These are phyloP conservation scores for Trisateles emortualis DNA, from an alignment of 2,888 invertebrate genomes.

Conservation along the genomic window DNA sequence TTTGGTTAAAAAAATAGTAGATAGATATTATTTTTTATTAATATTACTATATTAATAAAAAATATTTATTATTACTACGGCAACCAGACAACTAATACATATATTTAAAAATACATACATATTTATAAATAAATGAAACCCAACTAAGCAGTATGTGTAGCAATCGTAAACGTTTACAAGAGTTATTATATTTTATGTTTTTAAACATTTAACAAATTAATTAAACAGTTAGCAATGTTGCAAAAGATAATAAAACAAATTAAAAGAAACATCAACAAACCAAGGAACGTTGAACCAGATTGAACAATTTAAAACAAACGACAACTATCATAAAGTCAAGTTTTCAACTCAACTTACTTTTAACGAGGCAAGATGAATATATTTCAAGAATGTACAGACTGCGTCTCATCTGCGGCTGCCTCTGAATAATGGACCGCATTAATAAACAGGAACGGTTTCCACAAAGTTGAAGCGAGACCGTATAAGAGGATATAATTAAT, in stretches of 20 bases:
- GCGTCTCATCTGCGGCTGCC: constrained; percentile 79
- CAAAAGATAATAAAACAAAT: background rate
- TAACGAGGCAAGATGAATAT: constrained; percentile 73
- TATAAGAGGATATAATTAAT: constrained; percentile 78
- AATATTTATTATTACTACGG: too few relatives aligned
- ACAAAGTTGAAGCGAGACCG: constrained; percentile 67
- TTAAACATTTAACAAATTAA: background rate
- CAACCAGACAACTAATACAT: too few relatives aligned
- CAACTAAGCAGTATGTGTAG: too few relatives aligned
- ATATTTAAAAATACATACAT: too few relatives aligned
- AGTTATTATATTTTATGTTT: too few relatives aligned
- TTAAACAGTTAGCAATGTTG: too few relatives aligned
- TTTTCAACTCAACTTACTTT: constrained; percentile 70
- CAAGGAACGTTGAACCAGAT: constrained; percentile 25
- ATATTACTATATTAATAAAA: too few relatives aligned
- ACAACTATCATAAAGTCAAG: constrained; percentile 70
- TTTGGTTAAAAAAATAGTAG: too few relatives aligned
- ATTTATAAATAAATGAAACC: too few relatives aligned
- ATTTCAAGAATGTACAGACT: constrained; percentile 71
- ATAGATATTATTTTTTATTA: too few relatives aligned
- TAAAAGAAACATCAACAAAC: constrained; percentile 11
- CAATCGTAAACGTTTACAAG: too few relatives aligned
- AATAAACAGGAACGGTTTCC: constrained; percentile 78
- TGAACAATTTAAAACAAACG: constrained; percentile 53
- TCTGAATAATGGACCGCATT: constrained; percentile 81